Evolutionary conservation across 2,888 invertebrate genomes (phyloP), one percentile per base, ranked within the genome.

Genomic region (Eristalinus aeneus): DNA sequence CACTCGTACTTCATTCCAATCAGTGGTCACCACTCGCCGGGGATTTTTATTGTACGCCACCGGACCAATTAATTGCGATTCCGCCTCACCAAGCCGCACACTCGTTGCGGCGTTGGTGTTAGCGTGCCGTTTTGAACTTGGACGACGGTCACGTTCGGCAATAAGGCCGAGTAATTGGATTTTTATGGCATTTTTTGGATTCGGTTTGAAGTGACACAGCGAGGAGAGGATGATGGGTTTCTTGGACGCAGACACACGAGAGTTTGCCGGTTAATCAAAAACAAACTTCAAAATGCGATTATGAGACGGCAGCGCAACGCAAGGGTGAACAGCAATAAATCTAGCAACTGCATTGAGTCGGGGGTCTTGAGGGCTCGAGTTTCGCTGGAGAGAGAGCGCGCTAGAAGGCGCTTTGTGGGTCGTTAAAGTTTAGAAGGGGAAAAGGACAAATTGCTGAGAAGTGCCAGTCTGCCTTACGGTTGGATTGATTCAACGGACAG

Each of bases 61-160:
- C 71, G 61, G 63, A 73, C 79, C 73, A 79, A 79, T 79, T 79
- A 79, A 67, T 68, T 68, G 16, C 36, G 67, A 79, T 68, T 79
- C 73, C 22, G 67, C 54, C 72, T 79, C 67, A 63, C 60, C 73
- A 63, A 54, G 34, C 53, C 67, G 65, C 9, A 20, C 20, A 56
- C 56, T 16, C 34, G 27, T 60, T 11, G 16, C 31, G 63, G 73
- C 61, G 61, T 61, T 79, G 79, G 78, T 72, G 60, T 34, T 31
- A 39, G 65, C 46, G 23, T 46, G 31, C 31, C 36, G 10, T 10
- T 64, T 32, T 69, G 69, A 74, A 74, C 80, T 80, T 80, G 74
- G 61, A 46, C 64, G 68, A 58, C 68, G 46, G 69, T 75, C 75
- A 81, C 80, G 80, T 81, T 75, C 65, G 58, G 53, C 32, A 64